Base-by-base conservation (phyloP, 2,888 invertebrate genomes). In the Drosophila testacea region DNA sequence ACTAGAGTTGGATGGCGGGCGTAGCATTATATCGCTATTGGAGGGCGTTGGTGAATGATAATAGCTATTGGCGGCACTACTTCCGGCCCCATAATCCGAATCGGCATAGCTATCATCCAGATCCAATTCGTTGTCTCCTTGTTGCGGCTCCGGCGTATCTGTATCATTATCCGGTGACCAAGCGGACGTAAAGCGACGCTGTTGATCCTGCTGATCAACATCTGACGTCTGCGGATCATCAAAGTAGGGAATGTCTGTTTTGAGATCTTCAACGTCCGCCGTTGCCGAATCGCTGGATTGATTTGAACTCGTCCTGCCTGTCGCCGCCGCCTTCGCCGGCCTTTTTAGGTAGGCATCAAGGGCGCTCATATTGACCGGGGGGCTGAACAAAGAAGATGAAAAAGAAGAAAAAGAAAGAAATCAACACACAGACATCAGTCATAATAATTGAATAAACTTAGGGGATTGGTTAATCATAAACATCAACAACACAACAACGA, bases 161-260 rank as follows among this genome's bases (percentile, higher is more conserved):
- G 38, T 54, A 10, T 70, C 74, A 13, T 38, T 65, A 10, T 83
- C 72, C 10, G 63, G 44, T 16, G 68, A 66, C 69, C 75, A 67
- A 36, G 67, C 63, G 32, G 65, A 27, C 13, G 62, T 67, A 39
- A 57, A 73, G 1, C 65, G 47, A 4, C 30, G 39, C 52, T 16
- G 54, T 11, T 44, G 22, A 22, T 22, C 36, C 41, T 39, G 41
- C 10, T 52, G 79, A 9, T 47, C 38, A 11, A 28, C 30, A 11
- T 71, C 61, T 13, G 64, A n/a, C 38, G 41, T 52, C 51, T 47
- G 78, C 30, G 70, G 69, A 46, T 80, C 80, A 54, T 85, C 82
- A 60, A 81, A 85, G 69, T 73, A 89, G 59, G 89, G 90, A 89
- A 90, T 89, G 89, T 83, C 78, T 78, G 74, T 73, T 79, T 89